Base-by-base conservation (phyloP, 1,140 invertebrate genomes). In the Drosophila setifemur region DNA sequence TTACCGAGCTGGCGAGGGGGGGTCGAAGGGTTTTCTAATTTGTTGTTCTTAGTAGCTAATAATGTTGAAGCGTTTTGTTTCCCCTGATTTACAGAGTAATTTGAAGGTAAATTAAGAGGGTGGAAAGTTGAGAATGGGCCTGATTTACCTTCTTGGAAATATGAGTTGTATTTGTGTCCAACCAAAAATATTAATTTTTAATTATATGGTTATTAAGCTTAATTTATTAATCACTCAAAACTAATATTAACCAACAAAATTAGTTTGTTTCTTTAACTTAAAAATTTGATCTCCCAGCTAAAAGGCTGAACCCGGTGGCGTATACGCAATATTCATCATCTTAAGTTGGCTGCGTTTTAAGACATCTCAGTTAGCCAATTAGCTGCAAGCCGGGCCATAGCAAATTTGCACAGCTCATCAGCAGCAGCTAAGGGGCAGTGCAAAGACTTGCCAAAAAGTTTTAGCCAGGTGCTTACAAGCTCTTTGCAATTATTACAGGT, bases 401-500 rank as follows among this genome's bases (percentile, higher is more conserved):
- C 28, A 83, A 82, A 83, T 73, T 83, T 61, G 45, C 79, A 45
- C 37, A 37, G 49, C 70, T 72, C 52, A 58, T 61, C 54, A 72
- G 57, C 8, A 28, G 29, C 35, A 16, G 11, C 25, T 12, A 45
- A 12, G 18, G 5, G 11, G 21, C 21, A 23, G 16, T 2, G 39
- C 19, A 43, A 54, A 35, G 40, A 63, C 60, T 11, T 25, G 25
- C 14, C 45, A 43, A 60, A 54, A 85, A 79, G 40, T 79, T 74
- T 77, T 45, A 54, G 43, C 54, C 66, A 71, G 67, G 67, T 70
- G 69, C 68, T 72, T 72, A 72, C 69, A 86, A 63, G 55, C 73
- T 74, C 81, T 85, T 85, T 85, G 79, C 79, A 85, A 85, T 85
- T 86, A 85, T 85, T 85, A 79, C 55, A 66, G 64, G 44, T 33